phyloP scores from a whole-genome alignment of 1,140 invertebrate species.

The Triops cancriformis region DNA sequence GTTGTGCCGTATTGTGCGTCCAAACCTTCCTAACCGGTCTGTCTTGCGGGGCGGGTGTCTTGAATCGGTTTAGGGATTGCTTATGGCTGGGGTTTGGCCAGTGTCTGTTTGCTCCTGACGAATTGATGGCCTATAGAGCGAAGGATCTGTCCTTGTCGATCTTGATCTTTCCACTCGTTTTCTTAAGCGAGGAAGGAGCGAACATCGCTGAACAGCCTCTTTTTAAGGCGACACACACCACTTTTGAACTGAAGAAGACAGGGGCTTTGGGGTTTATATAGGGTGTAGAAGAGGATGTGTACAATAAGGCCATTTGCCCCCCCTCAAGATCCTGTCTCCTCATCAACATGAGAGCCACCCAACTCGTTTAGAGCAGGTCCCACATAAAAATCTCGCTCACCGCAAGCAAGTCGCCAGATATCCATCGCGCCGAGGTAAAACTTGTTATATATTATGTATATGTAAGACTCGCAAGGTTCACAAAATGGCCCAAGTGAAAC shows the following conservation, averaged over 20 bases:
- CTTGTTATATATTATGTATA: not conserved
- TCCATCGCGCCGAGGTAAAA: not conserved
- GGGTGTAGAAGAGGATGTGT: not conserved
- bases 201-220: not conserved
- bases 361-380: not conserved
- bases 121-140: not conserved
- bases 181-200: not conserved
- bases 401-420: not conserved
- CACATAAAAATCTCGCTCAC: constrained; percentile 6
- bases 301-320: constrained; percentile 4
- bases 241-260: not conserved
- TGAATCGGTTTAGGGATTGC: not conserved
- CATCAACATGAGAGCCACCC: constrained; percentile 3
- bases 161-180: not conserved
- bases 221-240: not conserved
- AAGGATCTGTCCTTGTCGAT: not conserved
- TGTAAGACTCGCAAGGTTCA: not conserved
- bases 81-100: not conserved
- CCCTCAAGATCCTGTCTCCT: not conserved
- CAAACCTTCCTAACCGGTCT: not conserved
- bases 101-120: not conserved
- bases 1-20: not conserved
- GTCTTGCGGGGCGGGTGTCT: not conserved
- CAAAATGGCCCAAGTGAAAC: not conserved
- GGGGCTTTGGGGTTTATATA: not conserved